phyloP scores from a whole-genome alignment of 2,113 vertebrate genomes.

The Manacus vitellinus region DNA sequence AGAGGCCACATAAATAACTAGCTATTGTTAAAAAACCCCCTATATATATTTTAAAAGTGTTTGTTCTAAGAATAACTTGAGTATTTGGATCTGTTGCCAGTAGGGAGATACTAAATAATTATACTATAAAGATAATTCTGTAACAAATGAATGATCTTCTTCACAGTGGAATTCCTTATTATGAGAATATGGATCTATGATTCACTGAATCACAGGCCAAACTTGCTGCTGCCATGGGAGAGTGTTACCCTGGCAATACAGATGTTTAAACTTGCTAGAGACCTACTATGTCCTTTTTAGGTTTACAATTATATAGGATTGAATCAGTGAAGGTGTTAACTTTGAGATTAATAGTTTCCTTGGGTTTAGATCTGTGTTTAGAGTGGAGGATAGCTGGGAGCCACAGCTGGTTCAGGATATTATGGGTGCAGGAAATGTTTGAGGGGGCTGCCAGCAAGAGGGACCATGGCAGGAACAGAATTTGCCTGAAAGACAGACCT shows the following conservation, averaged over 20 bases:
- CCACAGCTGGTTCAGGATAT: background rate
- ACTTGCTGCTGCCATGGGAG: background rate
- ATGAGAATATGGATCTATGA: background rate
- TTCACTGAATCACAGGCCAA: background rate
- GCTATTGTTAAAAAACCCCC: background rate
- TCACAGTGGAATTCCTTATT: background rate
- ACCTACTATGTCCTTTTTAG: background rate
- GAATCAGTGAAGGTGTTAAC: background rate
- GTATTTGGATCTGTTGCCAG: background rate
- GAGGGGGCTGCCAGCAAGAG: background rate
- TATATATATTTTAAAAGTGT: background rate
- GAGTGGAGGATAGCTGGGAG: background rate
- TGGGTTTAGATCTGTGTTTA: background rate
- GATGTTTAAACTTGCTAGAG: background rate
- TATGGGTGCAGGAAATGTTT: background rate
- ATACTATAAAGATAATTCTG: background rate
- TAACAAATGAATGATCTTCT: background rate
- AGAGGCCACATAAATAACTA: background rate
- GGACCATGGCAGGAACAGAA: background rate
- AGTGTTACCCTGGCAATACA: background rate
- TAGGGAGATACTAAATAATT: background rate
- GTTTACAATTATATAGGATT: background rate
- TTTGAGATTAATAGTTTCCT: background rate
- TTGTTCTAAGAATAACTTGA: background rate
- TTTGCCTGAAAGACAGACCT: background rate